Base-by-base conservation (phyloP, 2,888 invertebrate genomes). In the Nesidiocoris tenuis region DNA sequence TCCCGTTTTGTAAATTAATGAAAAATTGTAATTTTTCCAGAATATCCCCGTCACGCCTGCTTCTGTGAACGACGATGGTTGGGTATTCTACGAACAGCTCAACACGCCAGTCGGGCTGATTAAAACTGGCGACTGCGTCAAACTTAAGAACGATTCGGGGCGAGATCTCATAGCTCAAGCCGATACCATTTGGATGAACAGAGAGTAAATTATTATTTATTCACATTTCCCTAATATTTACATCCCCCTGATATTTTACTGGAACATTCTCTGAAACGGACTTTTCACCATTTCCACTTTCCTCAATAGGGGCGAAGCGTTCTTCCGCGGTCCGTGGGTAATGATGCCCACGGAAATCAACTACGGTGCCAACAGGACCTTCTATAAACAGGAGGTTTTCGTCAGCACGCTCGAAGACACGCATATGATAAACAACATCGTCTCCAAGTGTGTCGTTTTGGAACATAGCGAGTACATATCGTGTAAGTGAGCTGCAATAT, bases 241-340 rank as follows among this genome's bases (percentile, higher is more conserved):
- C 2, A 66, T 25, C 7, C 24, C 24, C 39, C 3, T 66, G 7
- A 2, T 16, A 39, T 66, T 68, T 55, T 19, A 19, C 59, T 59
- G n/a, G n/a, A 3, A 59, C 54, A 7, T 54, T 54, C 54, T n/a
- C n/a, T n/a, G n/a, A n/a, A n/a, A n/a, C n/a, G n/a, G n/a, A n/a
- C n/a, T n/a, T n/a, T n/a, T 54, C 12, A 54, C 54, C 54, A 54
- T 54, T 67, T 87, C 88, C 18, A 17, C 19, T 65, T 7, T 65
- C 5, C 12, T 67, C 59, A 57, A 39, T 84, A 94, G 94, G 82
- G 95, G 93, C 67, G 92, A 93, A 83, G 91, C 93, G 72, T 96
- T 91, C 83, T 95, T 98, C 85, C 93, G 93, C 78, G 98, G 98
- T 0, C 95, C 97, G 0, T 95, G 95, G 91, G 89, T 98, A 80